Evolutionary conservation across 2,888 invertebrate genomes (phyloP).

Genomic region (Morinoia aosen): DNA sequence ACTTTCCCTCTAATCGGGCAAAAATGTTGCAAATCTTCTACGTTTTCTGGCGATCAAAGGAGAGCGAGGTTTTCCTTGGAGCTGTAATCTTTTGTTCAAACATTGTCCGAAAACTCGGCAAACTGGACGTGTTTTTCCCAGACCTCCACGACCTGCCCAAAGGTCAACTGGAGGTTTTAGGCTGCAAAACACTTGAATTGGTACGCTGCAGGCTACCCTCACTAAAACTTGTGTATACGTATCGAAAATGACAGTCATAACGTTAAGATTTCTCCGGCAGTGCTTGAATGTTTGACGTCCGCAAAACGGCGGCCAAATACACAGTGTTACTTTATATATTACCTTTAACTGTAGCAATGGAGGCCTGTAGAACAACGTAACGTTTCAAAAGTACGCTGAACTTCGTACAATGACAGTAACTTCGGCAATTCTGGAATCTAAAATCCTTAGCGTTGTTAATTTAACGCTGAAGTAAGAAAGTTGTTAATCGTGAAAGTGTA

Average conservation of each 20-base stretch:
- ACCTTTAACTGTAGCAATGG: not conserved
- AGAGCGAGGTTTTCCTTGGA: not conserved
- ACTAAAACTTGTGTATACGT: not conserved
- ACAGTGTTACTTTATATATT: not conserved
- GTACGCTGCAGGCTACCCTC: not conserved
- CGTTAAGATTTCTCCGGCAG: not conserved
- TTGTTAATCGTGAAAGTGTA: not conserved
- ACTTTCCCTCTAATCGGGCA: not conserved
- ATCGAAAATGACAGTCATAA: not conserved
- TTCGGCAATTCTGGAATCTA: not conserved
- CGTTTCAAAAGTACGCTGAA: not conserved
- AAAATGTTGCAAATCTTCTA: constrained; percentile 1
- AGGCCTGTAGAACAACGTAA: not conserved
- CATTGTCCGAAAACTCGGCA: not conserved
- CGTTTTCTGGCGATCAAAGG: constrained; percentile 23
- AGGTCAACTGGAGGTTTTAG: not conserved
- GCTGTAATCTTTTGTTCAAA: constrained; percentile 25
- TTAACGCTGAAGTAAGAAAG: not conserved
- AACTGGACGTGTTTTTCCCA: not conserved
- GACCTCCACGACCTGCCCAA: not conserved
- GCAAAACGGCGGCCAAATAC: not conserved
- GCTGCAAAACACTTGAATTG: not conserved
- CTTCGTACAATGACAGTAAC: not conserved
- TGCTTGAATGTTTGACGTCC: not conserved
- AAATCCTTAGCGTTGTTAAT: not conserved